phyloP scores from a whole-genome alignment of 2,797 vertebrate genomes.

The Lithobates pipiens region DNA sequence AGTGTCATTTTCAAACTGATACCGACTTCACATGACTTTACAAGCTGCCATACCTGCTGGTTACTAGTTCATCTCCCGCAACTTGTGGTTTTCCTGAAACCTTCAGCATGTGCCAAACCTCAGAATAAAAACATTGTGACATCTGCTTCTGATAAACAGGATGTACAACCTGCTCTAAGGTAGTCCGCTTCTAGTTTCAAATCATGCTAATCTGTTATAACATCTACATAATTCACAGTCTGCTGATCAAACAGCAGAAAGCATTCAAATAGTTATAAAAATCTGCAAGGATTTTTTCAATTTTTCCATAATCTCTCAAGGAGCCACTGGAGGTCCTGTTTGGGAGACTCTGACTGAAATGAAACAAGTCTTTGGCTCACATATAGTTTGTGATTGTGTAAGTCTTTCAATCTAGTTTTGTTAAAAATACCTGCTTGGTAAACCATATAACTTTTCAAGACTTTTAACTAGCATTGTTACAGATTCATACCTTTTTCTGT shows the following conservation, averaged over 20 bases:
- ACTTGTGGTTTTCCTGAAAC: constrained; percentile 23
- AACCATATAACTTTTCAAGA: no score
- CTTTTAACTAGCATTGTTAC: no score
- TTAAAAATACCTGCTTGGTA: no score
- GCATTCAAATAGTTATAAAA: not conserved
- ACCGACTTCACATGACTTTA: not conserved
- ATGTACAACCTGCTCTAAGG: not conserved
- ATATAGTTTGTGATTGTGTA: no score
- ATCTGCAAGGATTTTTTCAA: no score
- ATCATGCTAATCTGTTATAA: not conserved
- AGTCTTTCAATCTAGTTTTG: no score
- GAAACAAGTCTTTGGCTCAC: no score
- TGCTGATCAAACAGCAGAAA: not conserved
- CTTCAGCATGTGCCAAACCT: not conserved
- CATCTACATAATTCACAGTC: not conserved
- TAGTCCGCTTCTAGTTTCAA: not conserved
- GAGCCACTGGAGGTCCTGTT: no score
- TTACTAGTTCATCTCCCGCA: not conserved
- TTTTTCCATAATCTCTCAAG: no score
- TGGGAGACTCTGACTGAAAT: no score
- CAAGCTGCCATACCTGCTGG: not conserved
- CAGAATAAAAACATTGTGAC: constrained; percentile 25
- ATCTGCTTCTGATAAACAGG: constrained; percentile 49
- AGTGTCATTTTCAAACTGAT: not conserved
- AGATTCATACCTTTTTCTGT: no score